These are phyloP conservation scores for Craniophora ligustri DNA, from an alignment of 2,888 invertebrate species.

Conservation along the genomic window DNA sequence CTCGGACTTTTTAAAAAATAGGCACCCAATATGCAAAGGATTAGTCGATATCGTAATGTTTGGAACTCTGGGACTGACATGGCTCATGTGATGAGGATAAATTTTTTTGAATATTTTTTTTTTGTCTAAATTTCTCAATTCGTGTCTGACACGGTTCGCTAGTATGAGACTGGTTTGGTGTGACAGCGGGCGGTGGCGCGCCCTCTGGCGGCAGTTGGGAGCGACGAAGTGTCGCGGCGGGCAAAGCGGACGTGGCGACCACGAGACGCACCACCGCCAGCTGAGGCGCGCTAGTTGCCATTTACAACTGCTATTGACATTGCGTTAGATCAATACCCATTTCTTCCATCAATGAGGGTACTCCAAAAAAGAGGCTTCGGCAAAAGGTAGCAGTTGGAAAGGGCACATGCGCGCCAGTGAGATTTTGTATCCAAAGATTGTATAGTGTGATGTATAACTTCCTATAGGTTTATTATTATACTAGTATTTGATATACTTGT, in stretches of 20 bases:
- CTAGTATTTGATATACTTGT: slow-evolving; percentile 83
- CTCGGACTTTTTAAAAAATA: slow-evolving; percentile 20
- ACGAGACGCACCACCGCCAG: slow-evolving; percentile 7
- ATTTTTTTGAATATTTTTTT: slow-evolving; percentile 62
- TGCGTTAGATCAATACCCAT: no score
- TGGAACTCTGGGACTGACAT: slow-evolving; percentile 81
- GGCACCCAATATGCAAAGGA: slow-evolving; percentile 73
- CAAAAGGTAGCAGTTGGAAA: slow-evolving; percentile 21
- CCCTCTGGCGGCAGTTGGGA: background rate
- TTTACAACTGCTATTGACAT: slow-evolving; percentile 30
- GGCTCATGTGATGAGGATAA: slow-evolving; percentile 87
- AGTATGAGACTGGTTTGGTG: slow-evolving; percentile 79
- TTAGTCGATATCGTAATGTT: slow-evolving; percentile 75
- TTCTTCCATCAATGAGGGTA: background rate
- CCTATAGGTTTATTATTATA: slow-evolving; percentile 85
- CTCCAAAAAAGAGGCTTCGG: background rate
- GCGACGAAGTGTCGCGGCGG: background rate
- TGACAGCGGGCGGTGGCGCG: slow-evolving; percentile 45
- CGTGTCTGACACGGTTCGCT: slow-evolving; percentile 85
- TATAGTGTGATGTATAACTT: slow-evolving; percentile 84
- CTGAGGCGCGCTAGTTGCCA: slow-evolving; percentile 52
- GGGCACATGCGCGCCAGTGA: slow-evolving; percentile 63
- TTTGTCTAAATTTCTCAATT: slow-evolving; percentile 70
- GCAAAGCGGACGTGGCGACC: background rate
- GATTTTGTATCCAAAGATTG: slow-evolving; percentile 87